These are phyloP conservation scores for Anastatus disparis DNA, from an alignment of 1,140 invertebrate genomes.

Conservation along the genomic window DNA sequence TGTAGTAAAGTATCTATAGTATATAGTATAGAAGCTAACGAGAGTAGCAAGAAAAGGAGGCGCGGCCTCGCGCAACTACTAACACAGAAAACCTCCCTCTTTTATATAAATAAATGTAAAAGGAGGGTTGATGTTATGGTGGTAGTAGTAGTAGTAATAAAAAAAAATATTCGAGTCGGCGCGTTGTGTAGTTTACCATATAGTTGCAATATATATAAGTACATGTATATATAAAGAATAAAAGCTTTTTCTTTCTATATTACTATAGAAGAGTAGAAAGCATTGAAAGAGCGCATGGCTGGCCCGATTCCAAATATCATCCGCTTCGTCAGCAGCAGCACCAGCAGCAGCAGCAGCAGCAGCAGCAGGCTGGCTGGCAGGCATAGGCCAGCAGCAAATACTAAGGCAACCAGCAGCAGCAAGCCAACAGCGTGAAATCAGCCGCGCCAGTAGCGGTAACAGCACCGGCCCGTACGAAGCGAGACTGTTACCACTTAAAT, in stretches of 20 bases:
- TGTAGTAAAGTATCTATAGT: no score
- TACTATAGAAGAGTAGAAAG: background rate
- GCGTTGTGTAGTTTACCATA: no score
- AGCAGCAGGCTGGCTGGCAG: constrained; percentile 51
- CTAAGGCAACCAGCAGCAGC: constrained; percentile 46
- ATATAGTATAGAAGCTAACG: no score
- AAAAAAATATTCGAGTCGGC: background rate
- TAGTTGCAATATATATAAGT: no score
- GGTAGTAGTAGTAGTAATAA: background rate
- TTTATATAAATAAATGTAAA: no score
- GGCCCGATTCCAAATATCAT: constrained; percentile 58
- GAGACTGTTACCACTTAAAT: constrained; percentile 27
- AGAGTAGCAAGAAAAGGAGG: no score
- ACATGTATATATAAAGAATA: no score
- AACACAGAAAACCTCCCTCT: no score
- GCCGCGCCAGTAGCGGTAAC: constrained; percentile 50
- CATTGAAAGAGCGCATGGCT: constrained; percentile 54
- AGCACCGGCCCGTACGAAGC: constrained; percentile 45
- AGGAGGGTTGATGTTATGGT: background rate
- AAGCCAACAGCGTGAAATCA: background rate
- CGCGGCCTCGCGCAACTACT: no score
- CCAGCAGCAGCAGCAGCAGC: background rate
- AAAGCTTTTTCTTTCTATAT: background rate
- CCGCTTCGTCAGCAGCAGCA: background rate
- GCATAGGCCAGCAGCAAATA: constrained; percentile 46